phyloP scores from a whole-genome alignment of 2,797 vertebrate genomes.

The Pangasius macronema region DNA sequence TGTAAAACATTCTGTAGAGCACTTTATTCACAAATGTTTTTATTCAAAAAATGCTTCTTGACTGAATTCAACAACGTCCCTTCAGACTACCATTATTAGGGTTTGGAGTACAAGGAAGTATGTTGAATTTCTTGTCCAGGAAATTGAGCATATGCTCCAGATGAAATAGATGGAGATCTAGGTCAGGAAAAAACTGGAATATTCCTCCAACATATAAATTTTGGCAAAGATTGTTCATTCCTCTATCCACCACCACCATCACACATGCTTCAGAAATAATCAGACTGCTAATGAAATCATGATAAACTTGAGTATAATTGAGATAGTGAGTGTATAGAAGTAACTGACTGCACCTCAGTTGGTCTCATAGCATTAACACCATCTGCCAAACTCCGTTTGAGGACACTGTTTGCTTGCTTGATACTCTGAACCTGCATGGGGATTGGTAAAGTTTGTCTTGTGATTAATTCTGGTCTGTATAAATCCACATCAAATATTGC shows the following conservation, averaged over 20 bases:
- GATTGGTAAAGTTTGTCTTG: background rate
- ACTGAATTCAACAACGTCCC: background rate
- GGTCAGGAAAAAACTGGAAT: background rate
- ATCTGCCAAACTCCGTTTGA: constrained; percentile 80
- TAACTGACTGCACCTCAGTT: constrained; percentile 72
- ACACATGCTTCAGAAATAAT: background rate
- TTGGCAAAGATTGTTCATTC: background rate
- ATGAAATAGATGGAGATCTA: background rate
- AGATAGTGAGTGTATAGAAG: background rate
- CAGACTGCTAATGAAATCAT: background rate
- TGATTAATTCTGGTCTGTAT: background rate
- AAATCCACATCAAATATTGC: background rate
- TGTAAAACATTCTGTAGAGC: background rate
- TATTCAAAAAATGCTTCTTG: background rate
- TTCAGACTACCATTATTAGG: background rate
- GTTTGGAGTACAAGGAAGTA: background rate
- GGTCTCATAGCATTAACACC: constrained; percentile 78
- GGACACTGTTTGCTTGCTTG: constrained; percentile 88
- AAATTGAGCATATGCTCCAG: background rate
- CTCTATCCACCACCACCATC: background rate
- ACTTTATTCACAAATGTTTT: background rate
- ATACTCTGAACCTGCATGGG: constrained; percentile 84
- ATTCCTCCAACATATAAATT: background rate
- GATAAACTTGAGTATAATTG: background rate
- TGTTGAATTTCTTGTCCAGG: background rate